Conservation (phyloP, 2,113 vertebrate species). For the Vanacampus margaritifer region DNA sequence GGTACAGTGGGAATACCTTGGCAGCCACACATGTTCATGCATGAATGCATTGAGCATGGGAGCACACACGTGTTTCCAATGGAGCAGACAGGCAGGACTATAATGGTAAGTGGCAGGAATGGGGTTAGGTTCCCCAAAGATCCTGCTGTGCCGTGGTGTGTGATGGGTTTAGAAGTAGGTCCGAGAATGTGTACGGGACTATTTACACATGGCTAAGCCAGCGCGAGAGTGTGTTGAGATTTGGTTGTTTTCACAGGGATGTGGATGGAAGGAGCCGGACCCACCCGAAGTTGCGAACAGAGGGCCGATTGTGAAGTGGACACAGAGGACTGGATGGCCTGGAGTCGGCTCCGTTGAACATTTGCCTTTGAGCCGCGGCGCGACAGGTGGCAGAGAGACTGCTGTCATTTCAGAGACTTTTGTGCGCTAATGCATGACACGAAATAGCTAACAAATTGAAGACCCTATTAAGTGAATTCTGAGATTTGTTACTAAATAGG, state of each 20-base stretch:
- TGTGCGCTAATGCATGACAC: conserved; percentile 22
- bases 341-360: conserved; percentile 28
- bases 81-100: conserved; percentile 51
- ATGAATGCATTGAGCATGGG: conserved; percentile 41
- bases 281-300: conserved; percentile 70
- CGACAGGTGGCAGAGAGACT: conserved; percentile 67
- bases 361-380: conserved; percentile 48
- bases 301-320: conserved; percentile 66
- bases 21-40: conserved; percentile 47
- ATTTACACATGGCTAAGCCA: conserved; percentile 53
- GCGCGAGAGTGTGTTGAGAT: conserved; percentile 63
- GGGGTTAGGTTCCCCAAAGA: conserved; percentile 62
- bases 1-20: conserved; percentile 34
- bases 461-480: background rate
- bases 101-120: conserved; percentile 70
- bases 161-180: conserved; percentile 58
- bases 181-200: conserved; percentile 45
- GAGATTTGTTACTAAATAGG: background rate
- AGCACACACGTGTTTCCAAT: conserved; percentile 68
- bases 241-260: conserved; percentile 72
- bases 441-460: background rate
- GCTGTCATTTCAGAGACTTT: conserved; percentile 51
- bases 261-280: conserved; percentile 58
- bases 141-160: conserved; percentile 51
- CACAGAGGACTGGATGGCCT: conserved; percentile 46